Evolutionary conservation across 2,797 vertebrate genomes (phyloP), one percentile per base, ranked within the genome.

Genomic region (Ptychadena robeensis): DNA sequence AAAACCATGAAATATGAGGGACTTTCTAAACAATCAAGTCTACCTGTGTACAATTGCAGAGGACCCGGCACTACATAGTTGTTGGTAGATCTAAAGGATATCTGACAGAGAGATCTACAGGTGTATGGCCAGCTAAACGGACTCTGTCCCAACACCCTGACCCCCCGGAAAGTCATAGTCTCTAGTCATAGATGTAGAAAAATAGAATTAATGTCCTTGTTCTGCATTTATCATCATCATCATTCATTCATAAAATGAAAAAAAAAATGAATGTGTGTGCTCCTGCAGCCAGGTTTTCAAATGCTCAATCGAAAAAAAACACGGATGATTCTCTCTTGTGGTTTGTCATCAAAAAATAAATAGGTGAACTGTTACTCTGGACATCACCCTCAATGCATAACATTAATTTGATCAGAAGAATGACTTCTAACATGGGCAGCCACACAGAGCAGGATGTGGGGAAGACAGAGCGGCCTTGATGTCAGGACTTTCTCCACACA

Each of bases 401-500:
- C 69, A 65, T 72, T 18, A 31, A 73, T 73, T 79, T 73, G 79
- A 73, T 73, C 76, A 73, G 76, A 74, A 61, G 69, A 79, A 83
- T 79, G 67, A 61, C 76, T 68, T 83, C 81, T 83, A 83, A 83
- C 76, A 80, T 74, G 35, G 64, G 64, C 44, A 74, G 76, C 76
- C 64, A 25, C 70, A 79, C 32, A 61, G 12, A 80, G 68, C 79
- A 79, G 77, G 82, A 84, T 84, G 82, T 80, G 77, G 70, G 82
- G 66, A 75, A 80, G 76, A 79, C 70, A 80, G 64, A 78, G 65
- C 63, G 73, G 69, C 63, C 69, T 83, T 34, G 32, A 73, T 79
- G 70, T 63, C 63, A 73, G 44, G 44, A 61, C 37, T 83, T 79
- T 83, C 76, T 79, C 61, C 22, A 11, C 35, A 65, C 67, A 59